These are phyloP conservation scores for Limonius californicus DNA, from an alignment of 1,140 invertebrate genomes.

Conservation along the genomic window DNA sequence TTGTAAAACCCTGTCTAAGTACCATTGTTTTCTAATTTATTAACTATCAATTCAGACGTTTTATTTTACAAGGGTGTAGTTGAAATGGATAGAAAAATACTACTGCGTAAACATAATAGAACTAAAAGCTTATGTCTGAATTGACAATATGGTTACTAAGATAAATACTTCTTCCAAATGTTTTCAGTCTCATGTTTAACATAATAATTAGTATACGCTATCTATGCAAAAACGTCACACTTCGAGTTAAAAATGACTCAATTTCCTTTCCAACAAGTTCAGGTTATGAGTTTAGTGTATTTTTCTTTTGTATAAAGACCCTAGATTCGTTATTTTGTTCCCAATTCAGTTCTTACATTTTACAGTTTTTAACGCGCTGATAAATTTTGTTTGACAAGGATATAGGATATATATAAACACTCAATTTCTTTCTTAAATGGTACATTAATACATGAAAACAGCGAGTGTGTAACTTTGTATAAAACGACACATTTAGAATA, in stretches of 20 bases:
- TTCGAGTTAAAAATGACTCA: no score
- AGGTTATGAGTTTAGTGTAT: no score
- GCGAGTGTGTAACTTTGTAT: not conserved
- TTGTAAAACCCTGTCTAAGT: not conserved
- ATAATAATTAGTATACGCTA: not conserved
- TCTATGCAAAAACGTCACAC: no score
- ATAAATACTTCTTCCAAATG: not conserved
- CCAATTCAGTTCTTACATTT: no score
- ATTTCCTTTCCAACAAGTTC: no score
- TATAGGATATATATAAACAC: not conserved
- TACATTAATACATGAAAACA: not conserved
- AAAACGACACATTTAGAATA: not conserved
- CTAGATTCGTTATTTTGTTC: no score
- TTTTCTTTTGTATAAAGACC: no score
- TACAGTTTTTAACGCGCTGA: no score
- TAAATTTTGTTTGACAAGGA: no score
- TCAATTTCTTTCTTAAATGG: not conserved
- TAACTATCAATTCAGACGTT: no score
- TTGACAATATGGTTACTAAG: not conserved
- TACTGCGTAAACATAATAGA: not conserved
- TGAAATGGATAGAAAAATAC: no score
- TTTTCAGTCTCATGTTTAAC: slow-evolving; percentile 7
- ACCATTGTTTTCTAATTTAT: not conserved
- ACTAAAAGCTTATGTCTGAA: not conserved
- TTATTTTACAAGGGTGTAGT: no score